Evolutionary conservation across 2,113 vertebrate species (phyloP), one percentile per base, ranked within the genome.

Genomic region (Steatornis caripensis): DNA sequence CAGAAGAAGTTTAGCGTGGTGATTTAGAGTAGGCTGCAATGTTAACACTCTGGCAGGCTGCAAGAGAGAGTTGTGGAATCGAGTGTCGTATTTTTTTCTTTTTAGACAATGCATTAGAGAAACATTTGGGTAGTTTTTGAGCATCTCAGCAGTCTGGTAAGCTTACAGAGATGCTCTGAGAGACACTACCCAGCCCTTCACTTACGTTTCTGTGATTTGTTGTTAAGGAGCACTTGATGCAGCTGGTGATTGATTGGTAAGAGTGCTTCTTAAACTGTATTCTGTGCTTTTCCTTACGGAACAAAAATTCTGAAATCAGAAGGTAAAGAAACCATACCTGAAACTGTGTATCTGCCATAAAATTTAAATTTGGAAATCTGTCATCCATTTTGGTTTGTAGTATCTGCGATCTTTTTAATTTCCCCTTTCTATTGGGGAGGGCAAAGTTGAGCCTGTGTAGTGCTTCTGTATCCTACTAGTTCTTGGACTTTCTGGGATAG

Each of bases 391-490:
- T 75, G 32, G 46, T 60, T 65, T 51, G 30, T 65, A 49, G 24
- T 53, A 46, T 39, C 30, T 2, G 1, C 15, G 10, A 1, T 74
- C 30, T 45, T 66, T 57, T 45, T 10, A 54, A 55, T 80, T 77
- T 87, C 6, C 6, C 9, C 11, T 10, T 75, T 75, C 34, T 79
- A 0, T 12, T 64, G 8, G 11, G 6, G 7, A 3, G 1, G 6
- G 9, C 10, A 21, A 20, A 11, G 34, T 15, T 64, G 19, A 78
- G 62, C 24, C 6, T 64, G 7, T 55, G 49, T 57, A 27, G 36
- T 71, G 39, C 17, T 81, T 21, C 18, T 27, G 5, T 81, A 23
- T 24, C 7, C 12, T 84, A 4, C 15, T 78, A 32, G 21, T 68
- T 84, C 22, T 76, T 69, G 36, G 57, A 34, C 64, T 78, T 71